Conservation (phyloP, 2,113 vertebrate genomes). For the Corapipo altera region DNA sequence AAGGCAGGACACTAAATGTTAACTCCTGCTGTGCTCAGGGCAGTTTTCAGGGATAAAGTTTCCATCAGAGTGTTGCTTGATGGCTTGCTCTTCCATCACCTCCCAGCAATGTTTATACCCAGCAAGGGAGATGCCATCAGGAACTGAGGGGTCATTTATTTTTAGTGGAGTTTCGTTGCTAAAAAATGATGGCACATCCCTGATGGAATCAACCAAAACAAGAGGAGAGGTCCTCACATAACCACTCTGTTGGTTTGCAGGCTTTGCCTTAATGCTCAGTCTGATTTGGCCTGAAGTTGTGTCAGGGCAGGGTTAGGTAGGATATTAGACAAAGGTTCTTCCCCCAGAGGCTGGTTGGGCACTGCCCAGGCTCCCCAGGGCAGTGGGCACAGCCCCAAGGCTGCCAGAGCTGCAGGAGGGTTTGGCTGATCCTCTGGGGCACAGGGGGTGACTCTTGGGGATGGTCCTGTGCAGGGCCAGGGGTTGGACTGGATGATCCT, state of each 20-base stretch:
- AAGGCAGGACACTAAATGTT: not conserved
- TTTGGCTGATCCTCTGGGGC: not conserved
- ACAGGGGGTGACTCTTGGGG: not conserved
- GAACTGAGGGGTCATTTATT: not conserved
- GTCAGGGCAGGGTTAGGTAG: not conserved
- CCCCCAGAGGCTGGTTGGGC: not conserved
- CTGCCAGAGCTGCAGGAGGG: not conserved
- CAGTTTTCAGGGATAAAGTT: slow-evolving; percentile 21
- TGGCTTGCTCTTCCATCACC: not conserved
- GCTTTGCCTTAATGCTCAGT: not conserved
- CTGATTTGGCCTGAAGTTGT: not conserved
- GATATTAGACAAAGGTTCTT: not conserved
- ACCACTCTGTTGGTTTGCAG: not conserved
- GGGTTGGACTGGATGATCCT: not conserved
- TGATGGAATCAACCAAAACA: not conserved
- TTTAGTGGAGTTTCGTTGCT: not conserved
- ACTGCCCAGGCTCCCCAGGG: not conserved
- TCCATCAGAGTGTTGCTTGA: not conserved
- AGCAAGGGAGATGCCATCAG: not conserved
- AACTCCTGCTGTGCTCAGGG: slow-evolving; percentile 15
- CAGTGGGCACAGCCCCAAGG: not conserved
- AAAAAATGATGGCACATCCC: not conserved
- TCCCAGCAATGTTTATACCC: not conserved
- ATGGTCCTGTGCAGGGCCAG: not conserved
- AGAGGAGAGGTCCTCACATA: not conserved